phyloP scores from a whole-genome alignment of 2,797 vertebrate genomes.

The Hippopotamyrus pictus region DNA sequence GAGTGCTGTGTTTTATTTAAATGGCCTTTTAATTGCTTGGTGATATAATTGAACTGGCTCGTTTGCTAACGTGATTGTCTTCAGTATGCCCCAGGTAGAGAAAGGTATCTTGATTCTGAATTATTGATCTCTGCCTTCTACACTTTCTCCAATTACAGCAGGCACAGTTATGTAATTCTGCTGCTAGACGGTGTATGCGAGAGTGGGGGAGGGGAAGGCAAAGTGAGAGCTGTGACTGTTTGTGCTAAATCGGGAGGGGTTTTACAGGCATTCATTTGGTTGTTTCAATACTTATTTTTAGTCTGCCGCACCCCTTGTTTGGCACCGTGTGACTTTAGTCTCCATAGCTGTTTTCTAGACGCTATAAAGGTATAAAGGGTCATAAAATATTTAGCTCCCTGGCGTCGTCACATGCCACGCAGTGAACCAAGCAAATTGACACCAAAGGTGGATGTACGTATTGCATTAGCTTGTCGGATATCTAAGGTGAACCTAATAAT shows the following conservation, averaged over 20 bases:
- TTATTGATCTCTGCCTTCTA: constrained; percentile 20
- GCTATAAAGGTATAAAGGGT: background rate
- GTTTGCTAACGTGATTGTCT: background rate
- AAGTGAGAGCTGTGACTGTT: background rate
- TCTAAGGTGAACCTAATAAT: background rate
- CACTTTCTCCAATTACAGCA: constrained; percentile 27
- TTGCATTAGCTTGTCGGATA: background rate
- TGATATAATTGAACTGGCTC: background rate
- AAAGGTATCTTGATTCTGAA: constrained; percentile 18
- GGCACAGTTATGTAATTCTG: constrained; percentile 63
- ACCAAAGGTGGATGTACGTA: background rate
- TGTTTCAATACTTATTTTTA: constrained; percentile 16
- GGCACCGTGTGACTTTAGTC: background rate
- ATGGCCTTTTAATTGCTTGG: constrained; percentile 1
- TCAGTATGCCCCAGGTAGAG: background rate
- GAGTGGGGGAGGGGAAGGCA: constrained; percentile 36
- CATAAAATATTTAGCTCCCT: constrained; percentile 6
- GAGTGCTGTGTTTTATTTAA: background rate
- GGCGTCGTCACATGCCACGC: background rate
- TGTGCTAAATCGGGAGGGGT: constrained; percentile 14
- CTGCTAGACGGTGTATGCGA: constrained; percentile 46
- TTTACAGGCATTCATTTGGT: constrained; percentile 11
- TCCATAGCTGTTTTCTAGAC: background rate
- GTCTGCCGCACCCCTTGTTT: background rate
- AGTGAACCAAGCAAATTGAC: background rate